These are phyloP conservation scores for Charina bottae DNA, from an alignment of 2,113 vertebrate species.

Conservation along the genomic window DNA sequence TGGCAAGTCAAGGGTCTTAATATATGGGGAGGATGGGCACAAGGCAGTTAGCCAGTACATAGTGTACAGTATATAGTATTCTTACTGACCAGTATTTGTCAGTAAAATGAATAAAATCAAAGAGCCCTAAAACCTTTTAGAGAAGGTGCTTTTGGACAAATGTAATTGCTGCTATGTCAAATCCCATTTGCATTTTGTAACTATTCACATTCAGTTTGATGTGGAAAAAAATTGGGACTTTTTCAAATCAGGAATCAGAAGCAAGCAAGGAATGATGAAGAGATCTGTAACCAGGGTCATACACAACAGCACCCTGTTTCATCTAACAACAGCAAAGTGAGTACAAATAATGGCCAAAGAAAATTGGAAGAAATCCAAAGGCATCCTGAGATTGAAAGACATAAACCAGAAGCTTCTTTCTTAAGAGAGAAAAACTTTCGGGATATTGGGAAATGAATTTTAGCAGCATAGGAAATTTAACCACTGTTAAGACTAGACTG, in stretches of 20 bases:
- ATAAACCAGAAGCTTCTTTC: neutral
- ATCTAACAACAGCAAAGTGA: neutral
- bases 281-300: neutral
- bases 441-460: neutral
- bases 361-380: neutral
- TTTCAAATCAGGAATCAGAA: neutral
- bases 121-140: neutral
- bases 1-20: neutral
- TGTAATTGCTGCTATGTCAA: neutral
- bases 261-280: neutral
- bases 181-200: neutral
- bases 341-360: neutral
- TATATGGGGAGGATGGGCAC: neutral
- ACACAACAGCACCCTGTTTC: neutral
- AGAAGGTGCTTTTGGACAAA: neutral
- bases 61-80: rapidly evolving
- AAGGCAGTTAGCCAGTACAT: neutral
- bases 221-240: neutral
- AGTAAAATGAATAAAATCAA: neutral
- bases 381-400: neutral
- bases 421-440: neutral
- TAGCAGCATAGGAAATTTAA: neutral
- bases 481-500: neutral
- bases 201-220: neutral
- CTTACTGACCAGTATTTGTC: neutral